Evolutionary conservation across 2,113 vertebrate genomes (phyloP).

Genomic region (human (Homo sapiens)): DNA sequence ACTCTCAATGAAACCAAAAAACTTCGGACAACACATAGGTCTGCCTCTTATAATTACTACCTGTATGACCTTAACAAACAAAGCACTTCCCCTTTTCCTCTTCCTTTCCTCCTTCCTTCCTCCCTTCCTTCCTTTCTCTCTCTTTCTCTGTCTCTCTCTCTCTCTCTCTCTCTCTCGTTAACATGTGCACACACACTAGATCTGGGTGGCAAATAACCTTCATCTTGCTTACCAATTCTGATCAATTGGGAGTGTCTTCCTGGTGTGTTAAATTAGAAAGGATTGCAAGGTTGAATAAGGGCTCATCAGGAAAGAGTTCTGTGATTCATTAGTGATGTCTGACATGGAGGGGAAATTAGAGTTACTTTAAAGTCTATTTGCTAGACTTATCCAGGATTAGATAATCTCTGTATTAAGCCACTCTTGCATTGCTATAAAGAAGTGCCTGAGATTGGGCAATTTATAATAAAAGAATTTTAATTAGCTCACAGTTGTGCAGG

Average conservation of each 20-base stretch:
- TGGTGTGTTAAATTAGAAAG: neutral
- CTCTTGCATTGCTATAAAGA: too few species aligned
- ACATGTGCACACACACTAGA: neutral
- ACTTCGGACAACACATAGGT: neutral
- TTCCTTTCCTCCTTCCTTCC: too few species aligned
- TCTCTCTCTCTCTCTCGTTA: too few species aligned
- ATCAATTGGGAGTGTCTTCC: neutral
- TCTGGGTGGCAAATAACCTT: neutral
- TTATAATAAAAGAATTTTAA: too few species aligned
- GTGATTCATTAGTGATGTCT: neutral
- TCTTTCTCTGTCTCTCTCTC: too few species aligned
- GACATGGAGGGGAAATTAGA: neutral
- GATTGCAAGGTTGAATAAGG: neutral
- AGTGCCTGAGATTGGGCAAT: too few species aligned
- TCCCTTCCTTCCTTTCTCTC: too few species aligned
- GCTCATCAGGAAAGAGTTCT: neutral
- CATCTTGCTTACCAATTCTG: neutral
- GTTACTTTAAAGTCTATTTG: neutral
- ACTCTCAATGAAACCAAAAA: neutral
- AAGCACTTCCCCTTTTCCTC: neutral
- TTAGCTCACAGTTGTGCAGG: too few species aligned
- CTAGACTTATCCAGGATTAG: neutral
- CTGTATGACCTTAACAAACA: neutral
- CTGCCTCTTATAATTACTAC: neutral
- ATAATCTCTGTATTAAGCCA: neutral